Evolutionary conservation across 2,113 vertebrate species (phyloP).

Genomic region (Piliocolobus tephrosceles): DNA sequence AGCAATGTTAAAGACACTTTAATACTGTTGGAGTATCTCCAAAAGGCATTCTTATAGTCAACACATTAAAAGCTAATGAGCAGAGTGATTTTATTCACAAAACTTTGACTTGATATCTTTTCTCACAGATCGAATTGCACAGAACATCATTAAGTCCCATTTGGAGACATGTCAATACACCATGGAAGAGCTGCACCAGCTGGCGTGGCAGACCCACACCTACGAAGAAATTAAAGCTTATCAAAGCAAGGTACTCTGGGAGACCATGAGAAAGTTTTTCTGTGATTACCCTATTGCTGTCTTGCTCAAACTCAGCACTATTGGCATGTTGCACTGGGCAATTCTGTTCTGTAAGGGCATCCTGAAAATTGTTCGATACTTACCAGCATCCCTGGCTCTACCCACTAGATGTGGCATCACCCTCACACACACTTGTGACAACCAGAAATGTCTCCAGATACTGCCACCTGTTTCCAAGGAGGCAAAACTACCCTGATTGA

Average conservation of each 20-base stretch:
- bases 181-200: constrained; percentile 96
- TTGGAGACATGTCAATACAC: constrained; percentile 99
- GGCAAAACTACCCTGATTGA: neutral
- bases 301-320: neutral
- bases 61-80: neutral
- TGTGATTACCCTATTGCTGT: neutral
- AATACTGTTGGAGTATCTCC: neutral
- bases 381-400: neutral
- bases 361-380: neutral
- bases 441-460: neutral
- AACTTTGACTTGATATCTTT: neutral
- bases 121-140: constrained; percentile 95
- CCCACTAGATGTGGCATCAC: neutral
- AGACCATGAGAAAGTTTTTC: neutral
- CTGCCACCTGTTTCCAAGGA: neutral
- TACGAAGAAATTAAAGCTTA: constrained; percentile 99
- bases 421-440: neutral
- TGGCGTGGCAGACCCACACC: constrained; percentile 98
- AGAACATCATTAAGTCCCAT: constrained; percentile 99
- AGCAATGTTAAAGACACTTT: neutral
- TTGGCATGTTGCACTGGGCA: neutral
- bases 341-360: neutral
- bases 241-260: constrained; percentile 95
- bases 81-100: constrained; percentile 22
- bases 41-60: neutral